Percentiles rank a stretch among this genome's conserved stretches.
phyloP scores from a whole-genome alignment of 2,888 invertebrate species.

The Chaitophorus viminalis region DNA sequence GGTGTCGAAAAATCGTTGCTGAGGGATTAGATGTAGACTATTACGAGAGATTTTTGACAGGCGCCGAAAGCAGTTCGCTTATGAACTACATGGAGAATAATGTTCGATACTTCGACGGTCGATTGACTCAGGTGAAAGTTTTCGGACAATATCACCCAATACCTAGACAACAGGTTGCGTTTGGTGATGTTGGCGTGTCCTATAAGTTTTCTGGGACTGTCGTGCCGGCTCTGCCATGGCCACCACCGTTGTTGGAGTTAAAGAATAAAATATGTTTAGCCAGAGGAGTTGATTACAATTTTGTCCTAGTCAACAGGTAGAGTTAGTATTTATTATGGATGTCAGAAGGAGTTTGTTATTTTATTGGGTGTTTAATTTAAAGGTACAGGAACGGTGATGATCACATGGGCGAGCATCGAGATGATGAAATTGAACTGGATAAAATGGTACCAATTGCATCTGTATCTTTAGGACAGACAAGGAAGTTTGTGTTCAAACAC shows the following conservation, averaged over 20 bases:
- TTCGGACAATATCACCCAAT: slow-evolving; percentile 76
- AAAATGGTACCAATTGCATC: slow-evolving; percentile 75
- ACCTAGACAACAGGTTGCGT: slow-evolving; percentile 76
- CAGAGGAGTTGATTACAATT: slow-evolving; percentile 74
- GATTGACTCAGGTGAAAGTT: slow-evolving; percentile 73
- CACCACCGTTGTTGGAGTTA: slow-evolving; percentile 69
- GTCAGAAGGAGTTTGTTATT: slow-evolving; percentile 3
- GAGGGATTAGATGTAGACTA: slow-evolving; percentile 74
- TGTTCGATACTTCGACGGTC: slow-evolving; percentile 75
- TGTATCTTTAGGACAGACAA: slow-evolving; percentile 74
- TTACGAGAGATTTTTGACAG: slow-evolving; percentile 63
- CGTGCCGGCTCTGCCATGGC: slow-evolving; percentile 76
- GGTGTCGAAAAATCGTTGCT: slow-evolving; percentile 68
- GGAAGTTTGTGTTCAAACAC: slow-evolving; percentile 76
- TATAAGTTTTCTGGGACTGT: slow-evolving; percentile 76
- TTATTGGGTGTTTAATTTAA: slow-evolving; percentile 60
- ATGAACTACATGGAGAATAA: slow-evolving; percentile 71
- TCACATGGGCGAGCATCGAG: slow-evolving; percentile 78
- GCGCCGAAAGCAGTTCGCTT: slow-evolving; percentile 69
- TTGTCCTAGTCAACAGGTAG: slow-evolving; percentile 75
- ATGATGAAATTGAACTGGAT: slow-evolving; percentile 77
- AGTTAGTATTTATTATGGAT: slow-evolving; percentile 17
- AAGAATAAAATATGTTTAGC: slow-evolving; percentile 70
- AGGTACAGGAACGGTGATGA: slow-evolving; percentile 77
- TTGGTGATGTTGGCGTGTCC: slow-evolving; percentile 74